Evolutionary conservation across 2,888 invertebrate species (phyloP).

Genomic region (Catocala sponsa): DNA sequence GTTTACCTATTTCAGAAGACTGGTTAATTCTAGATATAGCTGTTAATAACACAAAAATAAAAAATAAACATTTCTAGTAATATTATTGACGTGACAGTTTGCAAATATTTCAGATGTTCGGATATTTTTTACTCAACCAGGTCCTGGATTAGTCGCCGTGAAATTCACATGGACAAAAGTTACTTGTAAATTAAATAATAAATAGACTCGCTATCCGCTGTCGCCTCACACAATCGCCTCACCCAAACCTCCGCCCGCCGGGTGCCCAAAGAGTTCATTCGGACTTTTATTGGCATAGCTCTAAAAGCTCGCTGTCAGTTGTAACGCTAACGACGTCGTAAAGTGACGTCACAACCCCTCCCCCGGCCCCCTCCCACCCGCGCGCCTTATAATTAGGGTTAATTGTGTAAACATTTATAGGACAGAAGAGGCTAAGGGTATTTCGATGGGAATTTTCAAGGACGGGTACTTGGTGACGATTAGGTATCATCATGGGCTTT

Average conservation of each 20-base stretch:
- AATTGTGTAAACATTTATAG: conserved; percentile 67
- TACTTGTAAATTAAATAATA: too few species aligned
- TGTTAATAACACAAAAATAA: too few species aligned
- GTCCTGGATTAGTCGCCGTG: too few species aligned
- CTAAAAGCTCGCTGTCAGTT: conserved; percentile 61
- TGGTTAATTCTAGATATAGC: too few species aligned
- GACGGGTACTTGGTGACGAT: not conserved
- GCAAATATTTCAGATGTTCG: too few species aligned
- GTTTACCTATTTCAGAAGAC: too few species aligned
- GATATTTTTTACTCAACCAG: too few species aligned
- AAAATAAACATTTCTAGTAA: too few species aligned
- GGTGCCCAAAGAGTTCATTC: conserved; percentile 65
- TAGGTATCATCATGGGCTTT: not conserved
- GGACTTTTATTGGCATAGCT: conserved; percentile 65
- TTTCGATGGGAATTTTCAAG: conserved; percentile 30
- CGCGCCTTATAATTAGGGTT: conserved; percentile 66
- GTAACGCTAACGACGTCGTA: conserved; percentile 65
- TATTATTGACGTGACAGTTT: too few species aligned
- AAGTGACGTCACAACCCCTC: conserved; percentile 60
- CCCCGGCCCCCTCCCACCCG: conserved; percentile 17
- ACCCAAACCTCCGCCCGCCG: conserved; percentile 28
- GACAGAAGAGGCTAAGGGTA: conserved; percentile 24
- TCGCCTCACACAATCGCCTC: conserved; percentile 33
- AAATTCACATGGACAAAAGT: too few species aligned
- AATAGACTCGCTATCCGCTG: conserved; percentile 37